A percentile compares a stretch with the other conserved stretches of the same genome.
phyloP scores from a whole-genome alignment of 2,888 invertebrate genomes.

The Mesoligia furuncula region DNA sequence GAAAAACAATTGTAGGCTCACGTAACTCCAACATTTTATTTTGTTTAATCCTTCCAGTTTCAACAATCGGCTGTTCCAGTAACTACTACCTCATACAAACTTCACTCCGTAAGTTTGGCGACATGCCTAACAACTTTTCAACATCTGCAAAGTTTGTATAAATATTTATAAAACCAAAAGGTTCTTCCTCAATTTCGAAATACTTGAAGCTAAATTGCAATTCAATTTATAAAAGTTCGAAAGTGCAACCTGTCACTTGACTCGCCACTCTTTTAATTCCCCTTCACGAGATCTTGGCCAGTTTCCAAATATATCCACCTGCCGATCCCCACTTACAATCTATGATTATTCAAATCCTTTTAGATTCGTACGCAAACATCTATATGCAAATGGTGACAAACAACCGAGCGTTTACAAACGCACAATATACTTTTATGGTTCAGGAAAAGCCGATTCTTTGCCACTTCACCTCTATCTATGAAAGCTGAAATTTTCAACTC shows the following conservation, averaged over 20 bases:
- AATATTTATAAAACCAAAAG: constrained; percentile 25
- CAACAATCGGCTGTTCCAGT: not conserved
- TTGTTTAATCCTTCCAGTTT: not conserved
- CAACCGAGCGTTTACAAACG: constrained; percentile 88
- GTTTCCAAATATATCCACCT: constrained; percentile 63
- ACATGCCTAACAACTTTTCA: constrained; percentile 35
- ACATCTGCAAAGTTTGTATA: constrained; percentile 26
- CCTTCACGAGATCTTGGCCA: constrained; percentile 40
- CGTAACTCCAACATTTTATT: not conserved
- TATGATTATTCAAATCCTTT: constrained; percentile 71
- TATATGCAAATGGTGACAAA: constrained; percentile 90
- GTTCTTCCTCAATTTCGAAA: constrained; percentile 7
- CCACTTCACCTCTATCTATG: constrained; percentile 63
- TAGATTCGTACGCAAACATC: constrained; percentile 75
- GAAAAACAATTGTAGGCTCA: not conserved
- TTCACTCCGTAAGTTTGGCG: constrained; percentile 25
- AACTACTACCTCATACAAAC: not conserved
- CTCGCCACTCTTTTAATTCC: constrained; percentile 46
- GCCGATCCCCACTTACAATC: constrained; percentile 60
- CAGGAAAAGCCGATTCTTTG: constrained; percentile 84
- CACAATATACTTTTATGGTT: constrained; percentile 89
- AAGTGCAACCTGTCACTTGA: constrained; percentile 33
- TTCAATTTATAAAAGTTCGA: constrained; percentile 38
- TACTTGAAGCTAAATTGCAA: constrained; percentile 28
- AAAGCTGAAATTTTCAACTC: constrained; percentile 53